phyloP scores from a whole-genome alignment of 2,797 vertebrate species.

The Sebastiscus albofasciatus region DNA sequence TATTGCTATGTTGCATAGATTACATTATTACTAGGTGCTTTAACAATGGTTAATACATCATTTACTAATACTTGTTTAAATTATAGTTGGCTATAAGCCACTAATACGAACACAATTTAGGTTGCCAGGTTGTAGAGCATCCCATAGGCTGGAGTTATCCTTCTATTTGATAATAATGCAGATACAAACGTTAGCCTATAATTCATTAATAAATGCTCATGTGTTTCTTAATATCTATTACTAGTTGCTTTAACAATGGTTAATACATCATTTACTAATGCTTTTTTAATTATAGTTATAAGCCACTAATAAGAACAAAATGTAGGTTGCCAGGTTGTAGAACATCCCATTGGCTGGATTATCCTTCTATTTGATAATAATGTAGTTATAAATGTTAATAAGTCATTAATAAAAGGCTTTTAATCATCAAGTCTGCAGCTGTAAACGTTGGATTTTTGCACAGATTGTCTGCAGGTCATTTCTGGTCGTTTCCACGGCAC shows the following conservation, averaged over 20 bases:
- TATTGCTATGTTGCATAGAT: background rate
- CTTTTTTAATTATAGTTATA: background rate
- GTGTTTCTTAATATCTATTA: background rate
- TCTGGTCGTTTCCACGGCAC: background rate
- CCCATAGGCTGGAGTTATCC: background rate
- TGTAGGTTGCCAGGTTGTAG: background rate
- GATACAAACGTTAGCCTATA: background rate
- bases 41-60: background rate
- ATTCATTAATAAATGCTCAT: background rate
- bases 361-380: background rate
- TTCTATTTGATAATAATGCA: background rate
- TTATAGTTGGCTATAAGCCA: background rate
- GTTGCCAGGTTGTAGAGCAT: background rate
- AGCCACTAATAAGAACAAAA: fast-evolving
- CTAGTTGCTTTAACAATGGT: background rate
- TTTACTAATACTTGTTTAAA: background rate
- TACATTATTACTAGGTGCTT: background rate
- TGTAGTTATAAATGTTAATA: too few species aligned
- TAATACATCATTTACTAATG: background rate
- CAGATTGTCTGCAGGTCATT: background rate
- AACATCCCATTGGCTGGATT: background rate
- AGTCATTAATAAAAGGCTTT: too few species aligned
- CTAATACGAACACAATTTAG: background rate
- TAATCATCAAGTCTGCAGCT: background rate
- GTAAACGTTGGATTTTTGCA: background rate